These are phyloP conservation scores for Polypedilum pembai DNA, from an alignment of 1,140 invertebrate species.

Conservation along the genomic window DNA sequence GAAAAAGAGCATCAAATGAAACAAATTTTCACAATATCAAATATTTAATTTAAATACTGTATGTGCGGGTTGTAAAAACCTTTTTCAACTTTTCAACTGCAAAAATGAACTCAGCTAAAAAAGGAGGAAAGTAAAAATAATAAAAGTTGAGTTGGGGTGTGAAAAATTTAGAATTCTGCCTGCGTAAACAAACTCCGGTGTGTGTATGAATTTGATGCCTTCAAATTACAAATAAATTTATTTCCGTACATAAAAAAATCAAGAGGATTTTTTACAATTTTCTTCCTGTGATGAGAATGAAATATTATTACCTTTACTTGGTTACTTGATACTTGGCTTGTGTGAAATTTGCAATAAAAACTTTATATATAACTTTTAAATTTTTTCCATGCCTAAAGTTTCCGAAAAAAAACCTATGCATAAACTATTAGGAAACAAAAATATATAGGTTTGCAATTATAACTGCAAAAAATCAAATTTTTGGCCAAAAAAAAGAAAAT, in stretches of 20 bases:
- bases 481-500: too few relatives aligned
- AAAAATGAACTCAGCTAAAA: not conserved
- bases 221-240: slow-evolving; percentile 15
- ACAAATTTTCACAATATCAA: slow-evolving; percentile 19
- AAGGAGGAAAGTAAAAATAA: not conserved
- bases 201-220: not conserved
- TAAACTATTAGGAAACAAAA: too few relatives aligned
- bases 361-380: not conserved
- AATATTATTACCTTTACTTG: not conserved
- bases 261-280: not conserved
- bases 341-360: not conserved
- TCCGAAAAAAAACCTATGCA: too few relatives aligned
- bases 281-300: slow-evolving; percentile 16
- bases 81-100: not conserved
- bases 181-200: not conserved
- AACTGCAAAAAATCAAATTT: too few relatives aligned
- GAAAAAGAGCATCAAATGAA: slow-evolving; percentile 6
- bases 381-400: too few relatives aligned
- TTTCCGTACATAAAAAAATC: slow-evolving; percentile 13
- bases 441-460: too few relatives aligned
- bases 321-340: not conserved
- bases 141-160: not conserved
- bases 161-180: slow-evolving; percentile 13
- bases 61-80: not conserved
- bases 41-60: not conserved